Conservation (phyloP, 2,113 vertebrate genomes). For the Mungos mungo region DNA sequence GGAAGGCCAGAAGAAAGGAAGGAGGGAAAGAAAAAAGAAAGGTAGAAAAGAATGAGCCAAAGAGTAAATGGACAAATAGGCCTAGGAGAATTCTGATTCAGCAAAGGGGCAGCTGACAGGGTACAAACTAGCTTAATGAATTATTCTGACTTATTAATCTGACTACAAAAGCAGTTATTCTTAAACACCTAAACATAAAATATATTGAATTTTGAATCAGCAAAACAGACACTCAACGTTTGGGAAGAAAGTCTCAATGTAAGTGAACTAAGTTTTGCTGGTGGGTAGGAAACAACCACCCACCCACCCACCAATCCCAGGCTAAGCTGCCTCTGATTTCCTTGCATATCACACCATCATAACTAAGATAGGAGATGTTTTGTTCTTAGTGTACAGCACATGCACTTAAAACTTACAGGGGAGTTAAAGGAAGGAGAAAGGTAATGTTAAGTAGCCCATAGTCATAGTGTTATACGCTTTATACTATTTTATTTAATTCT, state of each 20-base stretch:
- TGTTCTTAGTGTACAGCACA: background rate
- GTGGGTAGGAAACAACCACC: background rate
- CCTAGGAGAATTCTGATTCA: background rate
- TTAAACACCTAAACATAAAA: constrained; percentile 8
- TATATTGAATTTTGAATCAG: background rate
- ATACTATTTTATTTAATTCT: background rate
- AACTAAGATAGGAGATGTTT: background rate
- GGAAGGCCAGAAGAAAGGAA: background rate
- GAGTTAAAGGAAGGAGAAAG: background rate
- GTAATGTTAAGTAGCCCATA: background rate
- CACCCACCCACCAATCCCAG: background rate
- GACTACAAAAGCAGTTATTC: constrained; percentile 1
- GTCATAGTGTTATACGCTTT: background rate
- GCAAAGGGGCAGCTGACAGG: background rate
- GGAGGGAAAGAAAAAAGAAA: background rate
- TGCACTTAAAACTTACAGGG: background rate
- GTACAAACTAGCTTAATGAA: background rate
- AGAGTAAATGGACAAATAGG: background rate
- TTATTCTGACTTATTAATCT: constrained; percentile 48
- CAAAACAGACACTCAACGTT: background rate
- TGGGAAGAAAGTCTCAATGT: background rate
- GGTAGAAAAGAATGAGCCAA: background rate
- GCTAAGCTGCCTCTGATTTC: background rate
- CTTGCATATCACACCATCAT: background rate
- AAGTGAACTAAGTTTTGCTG: background rate